phyloP scores from a whole-genome alignment of 2,113 vertebrate genomes.

The Carassius carassius region DNA sequence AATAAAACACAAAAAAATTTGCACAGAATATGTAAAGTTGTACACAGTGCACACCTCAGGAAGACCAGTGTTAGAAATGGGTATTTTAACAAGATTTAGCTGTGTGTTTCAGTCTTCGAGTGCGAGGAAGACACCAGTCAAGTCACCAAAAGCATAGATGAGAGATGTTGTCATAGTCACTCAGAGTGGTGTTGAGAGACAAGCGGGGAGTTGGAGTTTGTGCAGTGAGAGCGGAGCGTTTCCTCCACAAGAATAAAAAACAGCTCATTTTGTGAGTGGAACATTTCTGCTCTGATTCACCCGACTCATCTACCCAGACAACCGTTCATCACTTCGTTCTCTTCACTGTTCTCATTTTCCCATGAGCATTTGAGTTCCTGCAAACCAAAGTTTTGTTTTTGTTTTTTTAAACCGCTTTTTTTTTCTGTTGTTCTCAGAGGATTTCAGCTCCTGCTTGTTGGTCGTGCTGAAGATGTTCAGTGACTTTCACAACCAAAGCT shows the following conservation, averaged over 20 bases:
- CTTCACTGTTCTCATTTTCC: not conserved
- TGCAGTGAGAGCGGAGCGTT: not conserved
- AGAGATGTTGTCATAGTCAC: slow-evolving; percentile 5
- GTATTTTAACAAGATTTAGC: not conserved
- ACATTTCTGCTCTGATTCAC: slow-evolving; percentile 14
- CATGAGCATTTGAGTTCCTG: slow-evolving; percentile 9
- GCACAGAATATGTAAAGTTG: slow-evolving; percentile 20
- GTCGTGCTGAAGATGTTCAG: slow-evolving; percentile 21
- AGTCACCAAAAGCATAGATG: not conserved
- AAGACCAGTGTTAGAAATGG: not conserved
- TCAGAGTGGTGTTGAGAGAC: not conserved
- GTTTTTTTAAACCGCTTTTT: not conserved
- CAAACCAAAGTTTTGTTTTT: slow-evolving; percentile 63
- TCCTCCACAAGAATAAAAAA: not conserved
- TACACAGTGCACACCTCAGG: slow-evolving; percentile 42
- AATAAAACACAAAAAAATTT: slow-evolving; percentile 52
- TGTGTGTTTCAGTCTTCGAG: not conserved
- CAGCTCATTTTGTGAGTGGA: not conserved
- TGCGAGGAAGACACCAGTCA: not conserved
- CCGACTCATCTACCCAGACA: slow-evolving; percentile 2
- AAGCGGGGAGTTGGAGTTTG: not conserved
- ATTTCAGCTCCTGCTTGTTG: not conserved
- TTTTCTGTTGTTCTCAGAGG: slow-evolving; percentile 21
- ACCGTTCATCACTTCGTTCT: slow-evolving; percentile 48
- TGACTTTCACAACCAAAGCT: slow-evolving; percentile 65